These are phyloP conservation scores for Eudorcas thomsonii DNA, from an alignment of 2,113 vertebrate genomes.

Conservation along the genomic window DNA sequence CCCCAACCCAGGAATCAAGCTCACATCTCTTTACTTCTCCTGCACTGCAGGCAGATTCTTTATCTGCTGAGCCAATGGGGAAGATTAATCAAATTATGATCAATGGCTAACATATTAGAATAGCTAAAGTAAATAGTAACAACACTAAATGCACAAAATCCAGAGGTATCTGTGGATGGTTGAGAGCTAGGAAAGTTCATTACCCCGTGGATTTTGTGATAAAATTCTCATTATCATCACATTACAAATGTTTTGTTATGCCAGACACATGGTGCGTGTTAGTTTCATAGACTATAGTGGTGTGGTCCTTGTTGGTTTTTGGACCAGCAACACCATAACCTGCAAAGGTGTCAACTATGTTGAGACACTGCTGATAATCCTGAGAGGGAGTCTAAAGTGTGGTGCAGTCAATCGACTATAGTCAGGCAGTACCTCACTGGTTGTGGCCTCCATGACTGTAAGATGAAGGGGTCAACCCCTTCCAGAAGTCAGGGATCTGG, in stretches of 20 bases:
- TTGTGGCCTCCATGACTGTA: neutral
- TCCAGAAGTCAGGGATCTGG: neutral
- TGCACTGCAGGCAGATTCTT: neutral
- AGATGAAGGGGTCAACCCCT: neutral
- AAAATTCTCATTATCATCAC: neutral
- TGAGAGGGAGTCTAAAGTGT: neutral
- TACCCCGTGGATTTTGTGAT: neutral
- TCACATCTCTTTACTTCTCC: neutral
- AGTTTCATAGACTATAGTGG: neutral
- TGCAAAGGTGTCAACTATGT: neutral
- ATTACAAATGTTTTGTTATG: neutral
- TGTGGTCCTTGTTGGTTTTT: neutral
- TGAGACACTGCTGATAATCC: neutral
- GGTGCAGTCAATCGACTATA: too few relatives aligned
- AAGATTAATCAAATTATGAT: neutral
- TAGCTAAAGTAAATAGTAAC: neutral
- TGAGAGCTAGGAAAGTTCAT: neutral
- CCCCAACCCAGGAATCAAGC: rapidly evolving
- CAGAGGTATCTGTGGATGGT: neutral
- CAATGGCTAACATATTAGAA: neutral
- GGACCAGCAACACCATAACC: neutral
- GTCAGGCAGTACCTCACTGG: neutral
- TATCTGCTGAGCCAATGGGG: rapidly evolving
- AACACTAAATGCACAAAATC: neutral
- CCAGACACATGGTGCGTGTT: neutral